Evolutionary conservation across 2,888 invertebrate species (phyloP).

Genomic region (Subacronicta megacephala): DNA sequence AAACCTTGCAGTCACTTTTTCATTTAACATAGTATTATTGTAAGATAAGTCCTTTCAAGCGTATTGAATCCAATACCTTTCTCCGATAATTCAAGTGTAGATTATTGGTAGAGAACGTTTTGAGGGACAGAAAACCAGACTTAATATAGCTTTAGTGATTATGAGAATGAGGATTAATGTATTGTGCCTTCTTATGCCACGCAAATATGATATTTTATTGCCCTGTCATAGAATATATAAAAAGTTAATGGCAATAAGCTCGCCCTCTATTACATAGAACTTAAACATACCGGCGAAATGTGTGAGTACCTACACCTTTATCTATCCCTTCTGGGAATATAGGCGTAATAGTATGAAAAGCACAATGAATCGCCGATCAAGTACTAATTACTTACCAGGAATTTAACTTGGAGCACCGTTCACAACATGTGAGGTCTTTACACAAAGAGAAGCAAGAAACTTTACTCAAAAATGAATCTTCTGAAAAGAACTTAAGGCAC

Average conservation of each 20-base stretch:
- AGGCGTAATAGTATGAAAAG: too few relatives aligned
- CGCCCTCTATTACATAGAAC: too few relatives aligned
- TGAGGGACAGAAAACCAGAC: constrained; percentile 7
- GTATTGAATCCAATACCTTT: constrained; percentile 10
- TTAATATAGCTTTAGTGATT: constrained; percentile 14
- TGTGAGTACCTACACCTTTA: too few relatives aligned
- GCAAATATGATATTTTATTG: neutral
- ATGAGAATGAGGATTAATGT: neutral
- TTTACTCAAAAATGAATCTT: neutral
- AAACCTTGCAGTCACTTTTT: neutral
- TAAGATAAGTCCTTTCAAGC: neutral
- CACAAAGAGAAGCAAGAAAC: too few relatives aligned
- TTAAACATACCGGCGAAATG: too few relatives aligned
- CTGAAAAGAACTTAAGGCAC: neutral
- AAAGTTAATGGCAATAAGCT: too few relatives aligned
- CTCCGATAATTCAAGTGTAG: constrained; percentile 15
- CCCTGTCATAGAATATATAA: neutral
- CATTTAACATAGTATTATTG: neutral
- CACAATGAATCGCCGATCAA: too few relatives aligned
- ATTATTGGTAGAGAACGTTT: constrained; percentile 22
- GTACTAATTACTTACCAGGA: too few relatives aligned
- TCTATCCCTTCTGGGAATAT: too few relatives aligned
- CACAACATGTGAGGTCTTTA: too few relatives aligned
- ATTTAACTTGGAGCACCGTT: too few relatives aligned
- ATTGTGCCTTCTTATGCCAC: neutral